phyloP scores from a whole-genome alignment of 2,113 vertebrate species.

The Heliornis fulica region DNA sequence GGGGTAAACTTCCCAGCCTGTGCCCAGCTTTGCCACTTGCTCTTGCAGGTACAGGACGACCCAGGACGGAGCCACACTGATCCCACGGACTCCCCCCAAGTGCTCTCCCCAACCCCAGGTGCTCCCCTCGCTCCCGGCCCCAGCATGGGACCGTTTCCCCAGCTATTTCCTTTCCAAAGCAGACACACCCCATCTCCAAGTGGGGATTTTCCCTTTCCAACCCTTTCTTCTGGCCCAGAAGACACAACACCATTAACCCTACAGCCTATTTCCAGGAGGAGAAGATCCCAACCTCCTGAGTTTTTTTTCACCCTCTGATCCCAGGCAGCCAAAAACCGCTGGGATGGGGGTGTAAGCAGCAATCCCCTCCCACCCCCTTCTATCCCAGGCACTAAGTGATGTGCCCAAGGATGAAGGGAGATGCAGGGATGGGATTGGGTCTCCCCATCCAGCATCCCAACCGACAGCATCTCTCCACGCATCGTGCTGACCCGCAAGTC shows the following conservation, averaged over 20 bases:
- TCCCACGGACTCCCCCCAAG: neutral
- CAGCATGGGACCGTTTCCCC: fast-evolving
- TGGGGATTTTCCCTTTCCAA: neutral
- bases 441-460: neutral
- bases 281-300: neutral
- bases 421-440: neutral
- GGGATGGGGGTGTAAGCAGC: fast-evolving
- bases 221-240: neutral
- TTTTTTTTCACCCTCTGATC: neutral
- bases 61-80: neutral
- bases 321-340: neutral
- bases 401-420: neutral
- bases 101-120: fast-evolving
- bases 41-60: neutral
- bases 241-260: neutral
- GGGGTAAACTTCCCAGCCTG: neutral
- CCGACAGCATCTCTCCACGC: fast-evolving
- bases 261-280: neutral
- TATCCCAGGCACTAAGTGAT: neutral
- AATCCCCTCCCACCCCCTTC: neutral
- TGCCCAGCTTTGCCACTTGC: neutral
- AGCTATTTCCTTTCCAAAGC: neutral
- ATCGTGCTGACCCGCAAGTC: neutral
- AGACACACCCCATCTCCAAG: neutral
- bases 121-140: neutral